phyloP scores from a whole-genome alignment of 2,797 vertebrate genomes.

The Momotus momota region DNA sequence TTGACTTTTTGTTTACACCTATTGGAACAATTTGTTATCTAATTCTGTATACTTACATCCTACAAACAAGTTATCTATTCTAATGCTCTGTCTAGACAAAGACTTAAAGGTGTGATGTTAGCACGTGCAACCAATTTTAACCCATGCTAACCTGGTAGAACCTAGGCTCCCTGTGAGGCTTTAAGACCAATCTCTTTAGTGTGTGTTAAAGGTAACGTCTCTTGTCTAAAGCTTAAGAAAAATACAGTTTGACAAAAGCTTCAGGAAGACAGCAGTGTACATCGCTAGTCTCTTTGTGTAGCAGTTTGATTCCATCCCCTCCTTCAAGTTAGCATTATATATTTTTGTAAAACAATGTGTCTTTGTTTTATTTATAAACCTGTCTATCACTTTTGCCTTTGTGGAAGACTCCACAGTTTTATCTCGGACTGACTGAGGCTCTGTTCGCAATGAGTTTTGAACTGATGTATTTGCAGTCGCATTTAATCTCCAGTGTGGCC shows the following conservation, averaged over 20 bases:
- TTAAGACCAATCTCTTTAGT: neutral
- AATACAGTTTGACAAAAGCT: conserved; percentile 45
- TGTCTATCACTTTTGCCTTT: conserved; percentile 45
- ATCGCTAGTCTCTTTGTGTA: conserved; percentile 14
- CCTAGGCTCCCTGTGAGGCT: neutral
- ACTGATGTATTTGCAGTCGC: neutral
- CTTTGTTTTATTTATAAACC: conserved; percentile 65
- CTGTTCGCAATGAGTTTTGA: conserved; percentile 22
- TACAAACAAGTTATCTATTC: conserved; percentile 45
- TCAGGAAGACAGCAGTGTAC: conserved; percentile 13
- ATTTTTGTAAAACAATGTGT: conserved; percentile 56
- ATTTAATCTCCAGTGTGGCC: conserved; percentile 14
- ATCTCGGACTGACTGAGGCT: neutral
- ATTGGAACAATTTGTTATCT: conserved; percentile 39
- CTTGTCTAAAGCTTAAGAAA: conserved; percentile 48
- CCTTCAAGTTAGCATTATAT: neutral
- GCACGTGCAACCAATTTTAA: neutral
- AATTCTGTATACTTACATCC: conserved; percentile 25
- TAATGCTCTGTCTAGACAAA: conserved; percentile 47
- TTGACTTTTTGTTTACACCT: conserved; percentile 21
- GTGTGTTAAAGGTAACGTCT: neutral
- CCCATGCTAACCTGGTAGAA: neutral
- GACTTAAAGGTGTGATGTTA: conserved; percentile 46
- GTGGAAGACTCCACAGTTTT: conserved; percentile 35
- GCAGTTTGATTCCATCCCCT: neutral